These are phyloP conservation scores for Crotalus helleri DNA, from an alignment of 2,113 vertebrate species.

Conservation along the genomic window DNA sequence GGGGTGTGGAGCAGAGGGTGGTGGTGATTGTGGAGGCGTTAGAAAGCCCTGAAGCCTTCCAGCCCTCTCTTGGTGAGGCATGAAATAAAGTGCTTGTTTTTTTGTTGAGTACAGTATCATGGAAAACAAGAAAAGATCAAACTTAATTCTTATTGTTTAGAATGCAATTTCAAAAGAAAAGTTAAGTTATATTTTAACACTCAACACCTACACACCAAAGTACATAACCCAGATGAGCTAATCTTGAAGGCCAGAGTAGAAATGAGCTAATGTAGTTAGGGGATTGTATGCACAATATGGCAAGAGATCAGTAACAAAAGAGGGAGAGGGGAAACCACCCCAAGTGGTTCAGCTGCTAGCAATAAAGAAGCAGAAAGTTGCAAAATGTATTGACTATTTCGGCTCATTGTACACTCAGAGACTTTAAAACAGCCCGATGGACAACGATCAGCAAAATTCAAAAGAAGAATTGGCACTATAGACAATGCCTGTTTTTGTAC, in stretches of 20 bases:
- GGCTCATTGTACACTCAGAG: constrained; percentile 12
- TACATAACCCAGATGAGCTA: constrained; percentile 65
- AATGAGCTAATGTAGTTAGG: constrained; percentile 69
- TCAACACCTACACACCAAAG: constrained; percentile 65
- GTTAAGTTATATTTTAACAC: constrained; percentile 59
- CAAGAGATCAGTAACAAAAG: constrained; percentile 60
- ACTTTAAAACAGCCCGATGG: not conserved
- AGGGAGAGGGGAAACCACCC: constrained; percentile 27
- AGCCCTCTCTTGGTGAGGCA: not conserved
- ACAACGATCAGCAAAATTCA: not conserved
- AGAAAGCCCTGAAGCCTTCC: constrained; percentile 6
- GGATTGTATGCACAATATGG: constrained; percentile 61
- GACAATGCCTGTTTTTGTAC: not conserved
- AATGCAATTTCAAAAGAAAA: constrained; percentile 57
- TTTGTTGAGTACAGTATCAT: not conserved
- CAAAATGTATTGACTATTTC: constrained; percentile 56
- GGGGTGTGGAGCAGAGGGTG: not conserved
- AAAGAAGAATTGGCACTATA: not conserved
- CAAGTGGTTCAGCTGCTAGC: constrained; percentile 53
- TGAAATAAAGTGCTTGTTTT: constrained; percentile 16
- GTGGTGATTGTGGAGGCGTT: not conserved
- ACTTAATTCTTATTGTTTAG: constrained; percentile 47
- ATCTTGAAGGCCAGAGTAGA: constrained; percentile 54
- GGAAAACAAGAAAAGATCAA: constrained; percentile 40
- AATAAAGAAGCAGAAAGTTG: constrained; percentile 55